phyloP scores from a whole-genome alignment of 2,113 vertebrate species.

The Zapornia atra region DNA sequence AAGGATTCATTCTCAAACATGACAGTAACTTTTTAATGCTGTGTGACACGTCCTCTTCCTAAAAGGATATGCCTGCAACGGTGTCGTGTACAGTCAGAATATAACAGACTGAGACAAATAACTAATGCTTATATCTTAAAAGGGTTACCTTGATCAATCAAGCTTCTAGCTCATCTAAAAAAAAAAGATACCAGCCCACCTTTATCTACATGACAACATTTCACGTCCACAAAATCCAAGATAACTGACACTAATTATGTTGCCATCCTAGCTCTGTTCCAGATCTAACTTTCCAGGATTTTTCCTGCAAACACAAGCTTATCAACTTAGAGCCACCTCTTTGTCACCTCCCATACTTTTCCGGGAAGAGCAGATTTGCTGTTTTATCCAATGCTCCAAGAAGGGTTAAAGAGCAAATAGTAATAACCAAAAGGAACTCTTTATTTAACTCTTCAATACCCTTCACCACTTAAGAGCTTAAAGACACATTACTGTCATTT shows the following conservation, averaged over 20 bases:
- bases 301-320: neutral
- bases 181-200: neutral
- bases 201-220: neutral
- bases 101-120: neutral
- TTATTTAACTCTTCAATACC: neutral
- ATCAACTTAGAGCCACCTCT: neutral
- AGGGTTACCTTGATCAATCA: neutral
- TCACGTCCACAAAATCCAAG: neutral
- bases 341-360: neutral
- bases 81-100: neutral
- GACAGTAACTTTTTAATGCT: neutral
- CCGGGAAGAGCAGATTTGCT: neutral
- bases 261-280: neutral
- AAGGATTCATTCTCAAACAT: neutral
- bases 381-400: neutral
- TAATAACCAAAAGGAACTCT: neutral
- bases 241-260: neutral
- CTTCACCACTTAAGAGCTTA: neutral
- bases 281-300: neutral
- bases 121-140: neutral
- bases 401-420: neutral
- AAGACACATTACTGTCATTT: neutral
- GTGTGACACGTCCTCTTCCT: neutral
- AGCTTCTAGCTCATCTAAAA: neutral
- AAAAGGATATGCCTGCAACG: neutral